Evolutionary conservation across 2,113 vertebrate genomes (phyloP), one percentile per base, ranked within the genome.

Genomic region (Apteryx owenii): DNA sequence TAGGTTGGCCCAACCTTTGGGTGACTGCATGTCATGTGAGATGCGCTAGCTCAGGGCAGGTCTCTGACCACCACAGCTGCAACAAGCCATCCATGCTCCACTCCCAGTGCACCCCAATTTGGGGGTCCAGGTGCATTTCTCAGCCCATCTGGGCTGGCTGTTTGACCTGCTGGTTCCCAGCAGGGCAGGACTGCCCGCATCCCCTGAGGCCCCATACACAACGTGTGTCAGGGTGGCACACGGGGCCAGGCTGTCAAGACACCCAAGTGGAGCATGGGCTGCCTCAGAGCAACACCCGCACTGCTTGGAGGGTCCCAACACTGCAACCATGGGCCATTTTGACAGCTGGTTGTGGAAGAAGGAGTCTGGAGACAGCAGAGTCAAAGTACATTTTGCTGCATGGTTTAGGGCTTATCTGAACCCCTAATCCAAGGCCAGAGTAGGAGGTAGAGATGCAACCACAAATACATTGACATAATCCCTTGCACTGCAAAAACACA

Each of bases 341-440:
- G 56, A 29, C 1, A 7, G 31, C 42, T 60, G 54, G 25, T 3
- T 56, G 28, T 11, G 23, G 40, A 60, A 87, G 40, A 54, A 87
- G 65, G 36, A 75, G 12, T 26, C 15, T 4, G 7, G 54, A 65
- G 58, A 4, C 44, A 58, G 38, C 1, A 2, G 17, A 21, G 26
- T 40, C 29, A 33, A 38, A 48, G 36, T 2, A 9, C 0, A 1
- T 19, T 48, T n/a, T 10, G 6, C 6, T 10, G 4, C 8, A 17
- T 4, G 5, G 38, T 12, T 61, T 21, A 25, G 42, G 40, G 46
- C 60, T 79, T 85, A 60, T 7, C 38, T 69, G 87, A 79, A 38
- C 8, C 46, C 51, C 54, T 15, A 58, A 70, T 1, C 33, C 50
- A 26, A 42, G 5, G 33, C 14, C 50, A 70, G 66, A 31, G 53